Base-by-base conservation (phyloP, 2,113 vertebrate genomes). In the Dromaius novaehollandiae region DNA sequence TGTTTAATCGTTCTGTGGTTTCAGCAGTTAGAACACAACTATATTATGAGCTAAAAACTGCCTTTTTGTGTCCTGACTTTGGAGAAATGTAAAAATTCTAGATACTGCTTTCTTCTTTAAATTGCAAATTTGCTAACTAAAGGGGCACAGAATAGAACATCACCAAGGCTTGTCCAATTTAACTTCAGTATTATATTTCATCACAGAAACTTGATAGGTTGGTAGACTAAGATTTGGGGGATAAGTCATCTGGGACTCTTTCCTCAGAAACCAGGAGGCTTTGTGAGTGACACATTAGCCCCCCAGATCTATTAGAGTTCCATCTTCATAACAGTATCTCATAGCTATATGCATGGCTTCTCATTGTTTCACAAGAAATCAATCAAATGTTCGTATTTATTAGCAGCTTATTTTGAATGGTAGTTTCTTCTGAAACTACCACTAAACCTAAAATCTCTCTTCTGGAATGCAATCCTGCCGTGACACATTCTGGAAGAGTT, bases 341-440 rank as follows among this genome's bases (percentile, higher is more conserved):
- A 92, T 34, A 93, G 71, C 61, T 95, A 56, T 38, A 34, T 93
- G 64, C 56, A 38, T 58, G 10, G 13, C 18, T 86, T 91, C 40
- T 82, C 46, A 42, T 63, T 82, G 14, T 93, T 93, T 93, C 86
- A 89, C 83, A 95, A 82, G 36, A 75, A 74, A 69, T 22, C 21
- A 82, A 90, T 88, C 14, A 94, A n/a, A 84, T 50, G 81, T 78
- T 69, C 22, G n/a, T 26, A 77, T 88, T 73, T 81, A 65, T 69
- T 96, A 92, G 32, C 61, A 88, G 94, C 79, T 96, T 25, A 68
- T 79, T 92, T 82, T 89, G 25, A 96, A 81, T 34, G 93, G 70
- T 42, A 58, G 32, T 95, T n/a, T 88, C 60, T 91, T 81, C 89
- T 83, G 86, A 91, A 90, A 77, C 89, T 66, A 70, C 86, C 87